A percentile compares a stretch with the other conserved stretches of the same genome.
These are phyloP conservation scores for Premnoplex brunnescens DNA, from an alignment of 2,797 vertebrate genomes.

Conservation along the genomic window DNA sequence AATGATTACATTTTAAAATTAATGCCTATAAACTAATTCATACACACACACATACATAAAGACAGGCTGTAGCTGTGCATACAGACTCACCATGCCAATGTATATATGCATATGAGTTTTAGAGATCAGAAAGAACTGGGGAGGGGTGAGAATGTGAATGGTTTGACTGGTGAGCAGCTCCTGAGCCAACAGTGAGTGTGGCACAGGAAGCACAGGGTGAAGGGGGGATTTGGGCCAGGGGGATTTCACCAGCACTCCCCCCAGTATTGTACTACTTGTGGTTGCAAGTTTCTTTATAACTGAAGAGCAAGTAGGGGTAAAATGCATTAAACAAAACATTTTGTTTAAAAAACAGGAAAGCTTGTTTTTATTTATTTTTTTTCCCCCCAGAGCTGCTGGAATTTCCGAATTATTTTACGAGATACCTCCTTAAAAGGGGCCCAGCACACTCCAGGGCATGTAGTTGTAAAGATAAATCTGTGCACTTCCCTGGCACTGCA, in stretches of 20 bases:
- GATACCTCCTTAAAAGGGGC: constrained; percentile 19
- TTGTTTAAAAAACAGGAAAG: constrained; percentile 10
- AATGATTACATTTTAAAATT: neutral
- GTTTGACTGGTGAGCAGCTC: neutral
- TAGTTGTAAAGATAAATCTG: constrained; percentile 71
- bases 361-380: neutral
- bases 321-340: constrained; percentile 12
- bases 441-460: constrained; percentile 47
- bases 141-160: neutral
- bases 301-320: neutral
- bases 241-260: neutral
- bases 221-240: neutral
- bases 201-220: neutral
- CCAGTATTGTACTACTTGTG: neutral
- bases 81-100: neutral
- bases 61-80: neutral
- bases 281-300: neutral
- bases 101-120: neutral
- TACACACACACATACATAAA: fast-evolving
- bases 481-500: constrained; percentile 47
- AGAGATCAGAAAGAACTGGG: neutral
- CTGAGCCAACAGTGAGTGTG: neutral
- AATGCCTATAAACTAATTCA: neutral
- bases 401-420: constrained; percentile 41
- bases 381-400: neutral